Percentiles rank a stretch among this genome's conserved stretches.
Evolutionary conservation across 2,113 vertebrate genomes (phyloP).

Genomic region (Formicarius rufipectus): DNA sequence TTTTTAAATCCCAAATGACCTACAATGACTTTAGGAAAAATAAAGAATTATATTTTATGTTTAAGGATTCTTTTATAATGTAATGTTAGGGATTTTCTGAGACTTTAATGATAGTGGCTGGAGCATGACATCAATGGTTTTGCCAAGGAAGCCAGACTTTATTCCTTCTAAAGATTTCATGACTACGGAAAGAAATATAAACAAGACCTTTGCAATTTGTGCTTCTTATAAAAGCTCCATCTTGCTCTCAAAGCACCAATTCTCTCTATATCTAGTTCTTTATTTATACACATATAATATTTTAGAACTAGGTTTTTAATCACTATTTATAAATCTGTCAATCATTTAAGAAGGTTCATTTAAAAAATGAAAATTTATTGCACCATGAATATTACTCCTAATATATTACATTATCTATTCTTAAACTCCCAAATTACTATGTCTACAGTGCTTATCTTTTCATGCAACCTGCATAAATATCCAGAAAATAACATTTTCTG

Average conservation of each 20-base stretch:
- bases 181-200: neutral
- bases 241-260: conserved; percentile 10
- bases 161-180: neutral
- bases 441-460: neutral
- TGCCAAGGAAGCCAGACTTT: neutral
- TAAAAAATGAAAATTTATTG: conserved; percentile 59
- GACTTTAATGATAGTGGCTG: neutral
- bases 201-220: neutral
- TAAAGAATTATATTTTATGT: neutral
- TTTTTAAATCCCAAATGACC: neutral
- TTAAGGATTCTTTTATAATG: neutral
- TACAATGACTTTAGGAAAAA: neutral
- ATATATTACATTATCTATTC: neutral
- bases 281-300: conserved; percentile 30
- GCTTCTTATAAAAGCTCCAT: neutral
- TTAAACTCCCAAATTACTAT: conserved; percentile 24
- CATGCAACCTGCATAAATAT: neutral
- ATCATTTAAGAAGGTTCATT: conserved; percentile 57
- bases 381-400: conserved; percentile 21
- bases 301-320: conserved; percentile 38
- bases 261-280: neutral
- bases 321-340: conserved; percentile 65
- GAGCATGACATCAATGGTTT: neutral
- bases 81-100: fast-evolving
- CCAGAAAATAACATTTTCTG: neutral